Base-by-base conservation (phyloP, 2,797 vertebrate genomes). In the Ibycter americanus region DNA sequence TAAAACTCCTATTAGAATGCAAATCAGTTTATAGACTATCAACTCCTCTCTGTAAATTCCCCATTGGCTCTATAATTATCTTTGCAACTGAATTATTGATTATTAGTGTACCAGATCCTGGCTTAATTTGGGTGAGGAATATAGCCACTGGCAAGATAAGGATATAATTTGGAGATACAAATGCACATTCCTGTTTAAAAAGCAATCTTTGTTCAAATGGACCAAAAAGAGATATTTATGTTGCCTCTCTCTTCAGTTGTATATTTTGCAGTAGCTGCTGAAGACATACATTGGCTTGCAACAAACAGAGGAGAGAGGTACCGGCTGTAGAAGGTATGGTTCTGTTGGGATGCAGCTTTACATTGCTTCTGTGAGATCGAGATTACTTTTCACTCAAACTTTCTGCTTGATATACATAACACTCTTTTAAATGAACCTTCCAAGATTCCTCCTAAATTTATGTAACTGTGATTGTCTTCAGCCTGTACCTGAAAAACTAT, bases 81-180 rank as follows among this genome's bases (percentile, higher is more conserved):
- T 59, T 85, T 71, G 29, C 54, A 94, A 65, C 72, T 96, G 90
- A 96, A 96, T 96, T 96, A 93, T 93, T 93, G 58, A 92, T 95
- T 95, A 88, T 91, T 86, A 94, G 25, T 46, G 47, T 83, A 66
- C 79, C 59, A 88, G 92, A 87, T 81, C 65, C 40, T 83, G 85
- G 62, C 59, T 92, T 92, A 93, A 94, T 91, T 95, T 94, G 70
- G 38, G 36, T 79, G 22, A 83, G 38, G 32, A 89, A 38, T 61
- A 68, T 29, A 93, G 51, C 15, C n/a, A 71, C 34, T 90, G 76
- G 84, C 73, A 92, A 92, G 67, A 73, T 66, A 97, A 86, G 44
- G 67, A 42, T 87, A 44, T 83, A 93, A 95, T 95, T 96, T 97
- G 47, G 90, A 76, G 58, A 80, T 76, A 51, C 2, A 51, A 83